Base-by-base conservation (phyloP, 2,797 vertebrate species). In the Oryzias sinensis region DNA sequence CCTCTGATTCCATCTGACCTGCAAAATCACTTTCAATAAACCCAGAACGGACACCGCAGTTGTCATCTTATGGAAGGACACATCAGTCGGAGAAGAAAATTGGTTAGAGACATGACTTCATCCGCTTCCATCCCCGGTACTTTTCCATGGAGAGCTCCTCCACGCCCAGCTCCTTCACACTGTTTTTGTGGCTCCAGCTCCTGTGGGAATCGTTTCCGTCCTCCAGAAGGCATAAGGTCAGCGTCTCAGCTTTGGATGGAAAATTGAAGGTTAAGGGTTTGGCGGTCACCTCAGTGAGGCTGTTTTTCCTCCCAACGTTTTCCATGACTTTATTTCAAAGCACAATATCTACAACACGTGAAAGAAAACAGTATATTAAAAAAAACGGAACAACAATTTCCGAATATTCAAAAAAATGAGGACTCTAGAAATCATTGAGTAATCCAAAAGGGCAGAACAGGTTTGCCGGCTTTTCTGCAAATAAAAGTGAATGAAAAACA, bases 1-100 rank as follows among this genome's bases (percentile, higher is more conserved):
- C 45, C 51, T 81, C 49, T 81, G 56, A 41, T 59, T 54, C 72
- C 47, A 56, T 76, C 37, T 70, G 79, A 72, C 50, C 62, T 64
- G 60, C 66, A 69, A 43, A 29, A 22, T 15, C 1, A 49, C 16
- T 17, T 65, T 59, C 16, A 83, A 86, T 88, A 87, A 82, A 87
- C 37, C 11, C 53, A 44, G 5, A 69, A 64, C 67, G 46, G 29
- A 9, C 4, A 24, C 49, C 52, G 3, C 1, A 56, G 18, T 22
- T 0, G 29, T 22, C 44, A 43, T 60, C 18, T 61, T 43, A 54
- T 52, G 1, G 40, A 53, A 4, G 17, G 37, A 56, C 22, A 43
- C 40, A 9, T 7, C 17, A 40, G 27, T 29, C 6, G 25, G 16
- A 17, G 7, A 2, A 56, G n/a, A 20, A 40, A 46, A 57, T n/a